These are phyloP conservation scores for Drosophila atripex DNA, from an alignment of 2,888 invertebrate genomes.

Conservation along the genomic window DNA sequence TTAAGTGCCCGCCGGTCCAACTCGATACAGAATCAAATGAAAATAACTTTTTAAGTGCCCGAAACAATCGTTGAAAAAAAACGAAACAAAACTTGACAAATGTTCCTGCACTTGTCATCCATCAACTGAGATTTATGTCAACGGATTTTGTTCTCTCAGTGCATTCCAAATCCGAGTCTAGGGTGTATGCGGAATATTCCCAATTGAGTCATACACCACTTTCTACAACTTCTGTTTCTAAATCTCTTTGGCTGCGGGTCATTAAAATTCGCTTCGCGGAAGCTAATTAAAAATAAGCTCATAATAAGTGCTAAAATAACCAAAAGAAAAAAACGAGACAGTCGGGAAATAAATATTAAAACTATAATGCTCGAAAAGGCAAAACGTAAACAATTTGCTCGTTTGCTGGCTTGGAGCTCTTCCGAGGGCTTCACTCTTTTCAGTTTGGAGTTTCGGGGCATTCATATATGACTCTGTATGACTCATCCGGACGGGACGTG, in stretches of 20 bases:
- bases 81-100: conserved; percentile 42
- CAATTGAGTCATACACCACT: conserved; percentile 37
- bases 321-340: conserved; percentile 32
- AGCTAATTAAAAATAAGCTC: conserved; percentile 66
- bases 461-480: conserved; percentile 6
- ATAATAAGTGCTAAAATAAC: conserved; percentile 48
- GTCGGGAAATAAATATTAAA: conserved; percentile 41
- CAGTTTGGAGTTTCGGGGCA: conserved; percentile 12
- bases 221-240: conserved; percentile 55
- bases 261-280: conserved; percentile 68
- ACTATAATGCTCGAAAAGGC: conserved; percentile 46
- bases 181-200: conserved; percentile 7
- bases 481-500: conserved; percentile 34
- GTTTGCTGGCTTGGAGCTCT: conserved; percentile 39
- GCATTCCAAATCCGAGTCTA: conserved; percentile 21
- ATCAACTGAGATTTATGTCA: conserved; percentile 64
- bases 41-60: conserved; percentile 46
- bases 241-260: conserved; percentile 47
- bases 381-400: conserved; percentile 57
- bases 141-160: conserved; percentile 23
- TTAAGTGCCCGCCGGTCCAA: conserved; percentile 46
- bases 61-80: conserved; percentile 22
- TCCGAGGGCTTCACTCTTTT: conserved; percentile 8
- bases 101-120: conserved; percentile 57
- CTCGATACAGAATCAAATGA: conserved; percentile 57